phyloP scores from a whole-genome alignment of 1,140 invertebrate species.

The Streblospio benedicti region DNA sequence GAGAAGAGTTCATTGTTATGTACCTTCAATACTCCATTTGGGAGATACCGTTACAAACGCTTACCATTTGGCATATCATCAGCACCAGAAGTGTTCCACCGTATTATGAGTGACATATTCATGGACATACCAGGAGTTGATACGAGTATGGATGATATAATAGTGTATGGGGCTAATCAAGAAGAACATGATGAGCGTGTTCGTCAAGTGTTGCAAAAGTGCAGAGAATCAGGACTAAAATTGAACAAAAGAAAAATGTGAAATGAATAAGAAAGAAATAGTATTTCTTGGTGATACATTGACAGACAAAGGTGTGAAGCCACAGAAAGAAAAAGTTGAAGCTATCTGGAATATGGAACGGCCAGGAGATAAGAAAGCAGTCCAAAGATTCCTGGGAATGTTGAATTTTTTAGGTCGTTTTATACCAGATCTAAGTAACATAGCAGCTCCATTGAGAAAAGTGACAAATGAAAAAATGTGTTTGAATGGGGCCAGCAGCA shows the following conservation, averaged over 20 bases:
- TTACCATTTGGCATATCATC: constrained; percentile 4
- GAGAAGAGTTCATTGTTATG: background rate
- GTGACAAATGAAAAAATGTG: too few species aligned
- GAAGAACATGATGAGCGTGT: constrained; percentile 3
- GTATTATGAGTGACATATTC: background rate
- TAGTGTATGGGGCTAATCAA: constrained; percentile 1
- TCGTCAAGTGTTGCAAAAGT: background rate
- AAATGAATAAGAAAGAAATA: background rate
- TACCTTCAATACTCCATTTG: constrained; percentile 6
- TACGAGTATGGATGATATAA: background rate
- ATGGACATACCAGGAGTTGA: background rate
- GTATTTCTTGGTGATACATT: background rate
- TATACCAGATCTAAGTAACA: constrained; percentile 9
- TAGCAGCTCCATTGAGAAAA: constrained; percentile 1
- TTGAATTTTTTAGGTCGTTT: constrained; percentile 26
- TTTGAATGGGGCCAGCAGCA: too few species aligned
- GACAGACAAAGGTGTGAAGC: constrained; percentile 7
- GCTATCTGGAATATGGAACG: constrained; percentile 22
- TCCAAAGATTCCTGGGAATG: constrained; percentile 25
- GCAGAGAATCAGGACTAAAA: background rate
- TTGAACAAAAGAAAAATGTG: background rate
- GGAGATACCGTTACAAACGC: background rate
- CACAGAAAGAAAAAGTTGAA: constrained; percentile 16
- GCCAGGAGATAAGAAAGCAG: constrained; percentile 17
- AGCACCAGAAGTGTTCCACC: background rate